These are phyloP conservation scores for Harpagoxenus sublaevis DNA, from an alignment of 2,888 invertebrate genomes.

Conservation along the genomic window DNA sequence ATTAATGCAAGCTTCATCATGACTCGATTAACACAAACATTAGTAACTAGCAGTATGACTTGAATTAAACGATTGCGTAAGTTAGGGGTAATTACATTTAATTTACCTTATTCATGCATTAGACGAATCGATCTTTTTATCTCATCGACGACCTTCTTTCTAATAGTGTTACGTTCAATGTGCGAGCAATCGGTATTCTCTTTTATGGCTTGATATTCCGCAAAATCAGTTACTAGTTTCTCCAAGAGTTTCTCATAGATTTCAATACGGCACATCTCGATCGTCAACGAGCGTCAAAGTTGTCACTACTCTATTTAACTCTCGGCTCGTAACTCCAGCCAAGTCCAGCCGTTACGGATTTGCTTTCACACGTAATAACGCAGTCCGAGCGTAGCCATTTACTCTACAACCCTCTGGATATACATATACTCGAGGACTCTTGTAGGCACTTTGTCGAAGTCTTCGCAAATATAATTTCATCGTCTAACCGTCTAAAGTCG, in stretches of 20 bases:
- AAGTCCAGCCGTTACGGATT: constrained; percentile 35
- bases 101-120: not conserved
- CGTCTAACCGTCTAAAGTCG: constrained; percentile 62
- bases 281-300: constrained; percentile 45
- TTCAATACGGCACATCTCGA: not conserved
- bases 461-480: constrained; percentile 71
- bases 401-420: constrained; percentile 41
- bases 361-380: constrained; percentile 56
- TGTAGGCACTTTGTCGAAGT: constrained; percentile 57
- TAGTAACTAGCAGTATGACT: not conserved
- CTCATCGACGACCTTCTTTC: not conserved
- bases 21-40: not conserved
- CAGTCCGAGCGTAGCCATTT: constrained; percentile 56
- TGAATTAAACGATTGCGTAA: not conserved
- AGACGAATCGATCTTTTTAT: not conserved
- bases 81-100: not conserved
- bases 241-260: not conserved
- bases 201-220: not conserved
- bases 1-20: not conserved
- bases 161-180: not conserved
- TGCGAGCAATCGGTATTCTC: not conserved
- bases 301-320: constrained; percentile 56
- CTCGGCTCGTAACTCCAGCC: constrained; percentile 44
- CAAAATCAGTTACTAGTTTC: not conserved
- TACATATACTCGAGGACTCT: constrained; percentile 48